Evolutionary conservation across 2,797 vertebrate species (phyloP), one percentile per base, ranked within the genome.

Genomic region (Chaetophractus vellerosus): DNA sequence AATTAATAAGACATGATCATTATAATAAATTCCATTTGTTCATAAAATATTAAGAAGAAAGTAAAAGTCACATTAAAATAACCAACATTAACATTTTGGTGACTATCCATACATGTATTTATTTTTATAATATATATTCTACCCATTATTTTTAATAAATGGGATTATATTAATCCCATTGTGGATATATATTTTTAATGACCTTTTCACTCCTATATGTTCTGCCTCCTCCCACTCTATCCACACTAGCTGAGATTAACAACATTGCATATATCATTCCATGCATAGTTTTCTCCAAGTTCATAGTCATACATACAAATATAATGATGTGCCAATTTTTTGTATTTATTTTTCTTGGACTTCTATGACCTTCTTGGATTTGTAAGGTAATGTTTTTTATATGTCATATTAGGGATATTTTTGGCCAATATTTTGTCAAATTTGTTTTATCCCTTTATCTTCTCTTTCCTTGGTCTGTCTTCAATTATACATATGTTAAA

Each of bases 31-130:
- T 94, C 72, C 33, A 84, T 90, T 55, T 79, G 23, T 48, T 92
- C 63, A 85, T 95, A 76, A 76, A 96, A 88, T 94, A 94, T 90
- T 92, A 66, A 96, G 61, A 78, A 88, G 74, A 76, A 88, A 92
- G 76, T 75, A 88, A 96, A 95, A 21, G 41, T 96, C 68, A 88
- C 63, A 68, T 41, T 81, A 61, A 94, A 78, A 84, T 69, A 95
- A 28, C 57, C 38, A 76, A 48, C 63, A 61, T 66, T 88, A 90
- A 88, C 80, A 96, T 95, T 96, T 95, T 66, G 80, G 88, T 78
- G 88, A 76, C 55, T 38, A 81, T 38, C 19, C 38, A 72, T 80
- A 74, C 14, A 26, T 41, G 26, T 6, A n/a, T 66, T 90, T 92
- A 38, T 78, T 93, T 88, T 68, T 24, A 66, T 41, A 52, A n/a